These are phyloP conservation scores for Apomyelois bistriatella DNA, from an alignment of 2,888 invertebrate species.

Conservation along the genomic window DNA sequence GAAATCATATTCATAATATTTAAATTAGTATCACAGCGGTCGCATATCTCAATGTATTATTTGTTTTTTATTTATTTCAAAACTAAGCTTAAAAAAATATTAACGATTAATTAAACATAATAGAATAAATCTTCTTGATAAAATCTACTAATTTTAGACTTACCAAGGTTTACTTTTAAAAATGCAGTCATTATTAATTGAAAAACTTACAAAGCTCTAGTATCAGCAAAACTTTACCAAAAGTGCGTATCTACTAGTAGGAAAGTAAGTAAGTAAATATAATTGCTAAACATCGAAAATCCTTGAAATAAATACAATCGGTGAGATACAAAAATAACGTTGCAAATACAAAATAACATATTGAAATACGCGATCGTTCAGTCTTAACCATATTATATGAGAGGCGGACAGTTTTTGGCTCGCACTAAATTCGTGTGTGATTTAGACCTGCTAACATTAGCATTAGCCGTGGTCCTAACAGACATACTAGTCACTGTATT, in stretches of 20 bases:
- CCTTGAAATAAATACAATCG: too few species aligned
- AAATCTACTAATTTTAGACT: too few species aligned
- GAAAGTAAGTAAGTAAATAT: too few species aligned
- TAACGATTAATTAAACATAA: background rate
- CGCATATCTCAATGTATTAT: conserved; percentile 12
- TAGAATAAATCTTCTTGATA: too few species aligned
- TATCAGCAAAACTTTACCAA: too few species aligned
- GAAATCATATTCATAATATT: background rate
- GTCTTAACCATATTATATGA: conserved; percentile 40
- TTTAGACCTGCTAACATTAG: conserved; percentile 56
- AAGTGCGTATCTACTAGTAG: too few species aligned
- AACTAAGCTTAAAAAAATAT: background rate
- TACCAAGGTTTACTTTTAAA: background rate
- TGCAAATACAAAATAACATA: conserved; percentile 13
- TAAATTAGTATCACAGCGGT: conserved; percentile 13
- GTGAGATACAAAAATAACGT: too few species aligned
- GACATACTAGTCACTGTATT: conserved; percentile 44
- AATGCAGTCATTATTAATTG: background rate
- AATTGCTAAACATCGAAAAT: too few species aligned
- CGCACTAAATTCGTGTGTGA: conserved; percentile 59
- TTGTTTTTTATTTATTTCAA: background rate
- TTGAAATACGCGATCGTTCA: conserved; percentile 15
- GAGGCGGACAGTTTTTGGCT: conserved; percentile 61
- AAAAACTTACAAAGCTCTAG: too few species aligned
- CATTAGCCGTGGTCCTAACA: conserved; percentile 49